These are phyloP conservation scores for Homarus americanus DNA, from an alignment of 1,140 invertebrate species.

Conservation along the genomic window DNA sequence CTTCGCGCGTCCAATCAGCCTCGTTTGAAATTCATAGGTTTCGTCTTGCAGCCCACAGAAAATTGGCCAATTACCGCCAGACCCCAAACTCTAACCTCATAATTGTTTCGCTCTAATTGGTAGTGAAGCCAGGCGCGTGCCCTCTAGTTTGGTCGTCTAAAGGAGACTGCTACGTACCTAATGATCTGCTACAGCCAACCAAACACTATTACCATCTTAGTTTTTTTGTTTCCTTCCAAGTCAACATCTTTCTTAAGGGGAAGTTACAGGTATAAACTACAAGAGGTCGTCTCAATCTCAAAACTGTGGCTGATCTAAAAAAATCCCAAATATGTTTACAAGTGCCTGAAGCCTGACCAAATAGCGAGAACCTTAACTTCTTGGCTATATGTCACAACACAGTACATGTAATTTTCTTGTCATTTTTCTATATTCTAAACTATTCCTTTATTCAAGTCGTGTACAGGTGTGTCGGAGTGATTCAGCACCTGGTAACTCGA, in stretches of 20 bases:
- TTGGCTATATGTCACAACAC: not conserved
- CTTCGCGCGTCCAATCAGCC: not conserved
- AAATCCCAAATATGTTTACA: too few relatives aligned
- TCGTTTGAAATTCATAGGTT: conserved; percentile 44
- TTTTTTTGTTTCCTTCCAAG: too few relatives aligned
- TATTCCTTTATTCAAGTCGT: not conserved
- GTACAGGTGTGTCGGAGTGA: not conserved
- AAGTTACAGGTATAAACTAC: too few relatives aligned
- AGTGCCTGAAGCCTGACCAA: too few relatives aligned
- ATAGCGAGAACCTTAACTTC: too few relatives aligned
- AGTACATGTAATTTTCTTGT: not conserved
- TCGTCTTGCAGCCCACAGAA: conserved; percentile 36
- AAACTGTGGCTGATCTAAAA: too few relatives aligned
- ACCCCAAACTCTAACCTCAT: conserved; percentile 40
- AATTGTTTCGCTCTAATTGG: conserved; percentile 43
- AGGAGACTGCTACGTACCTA: not conserved
- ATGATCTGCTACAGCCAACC: not conserved
- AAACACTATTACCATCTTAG: not conserved
- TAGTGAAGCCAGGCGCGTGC: conserved; percentile 36
- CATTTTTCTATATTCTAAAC: not conserved
- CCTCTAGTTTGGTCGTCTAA: conserved; percentile 2
- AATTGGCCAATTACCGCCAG: conserved; percentile 37
- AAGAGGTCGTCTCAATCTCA: too few relatives aligned
- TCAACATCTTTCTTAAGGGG: too few relatives aligned
- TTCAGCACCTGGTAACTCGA: not conserved